Base-by-base conservation (phyloP, 2,113 vertebrate genomes). In the Sapayoa aenigma region DNA sequence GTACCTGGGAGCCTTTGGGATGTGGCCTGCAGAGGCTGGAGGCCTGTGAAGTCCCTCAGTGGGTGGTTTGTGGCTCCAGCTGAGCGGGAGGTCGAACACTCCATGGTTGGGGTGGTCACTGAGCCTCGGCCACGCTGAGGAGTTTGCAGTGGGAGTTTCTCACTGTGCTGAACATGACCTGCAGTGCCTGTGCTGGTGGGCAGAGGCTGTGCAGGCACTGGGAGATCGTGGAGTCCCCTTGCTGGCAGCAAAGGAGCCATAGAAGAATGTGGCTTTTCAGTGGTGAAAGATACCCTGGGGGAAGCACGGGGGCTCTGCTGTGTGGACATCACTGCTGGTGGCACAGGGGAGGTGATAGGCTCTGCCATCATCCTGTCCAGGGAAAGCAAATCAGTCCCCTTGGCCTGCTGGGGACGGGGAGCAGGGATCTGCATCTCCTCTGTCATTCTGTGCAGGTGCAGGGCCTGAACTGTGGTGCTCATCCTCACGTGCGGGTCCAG, bases 291-390 rank as follows among this genome's bases (percentile, higher is more conserved):
- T 5, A 6, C 30, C 8, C 1, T 9, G 11, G 88, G 79, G 72
- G 79, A 55, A 10, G 47, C 1, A 1, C 0, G 60, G 18, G 16
- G 52, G 46, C 80, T 72, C 1, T 21, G 71, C 49, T 73, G 83
- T 3, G 53, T 4, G 65, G 93, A 6, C 33, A 30, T 12, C n/a
- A 5, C 46, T 25, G 5, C 16, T 7, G 68, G 72, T 4, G 81
- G 42, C 9, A 1, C 12, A 2, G 49, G 4, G 19, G 76, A 39
- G 22, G 25, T 31, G 37, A 50, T 59, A 33, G 94, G 74, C 80
- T 79, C 37, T 27, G 59, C 41, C 55, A 47, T 1, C 11, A 5
- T 6, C 9, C 20, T 3, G 0, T 17, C 27, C 15, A 31, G 46
- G 37, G 72, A 12, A 21, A 55, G 56, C 37, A 31, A 9, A 55